Conservation (phyloP, 2,113 vertebrate species). For the Siniperca chuatsi region DNA sequence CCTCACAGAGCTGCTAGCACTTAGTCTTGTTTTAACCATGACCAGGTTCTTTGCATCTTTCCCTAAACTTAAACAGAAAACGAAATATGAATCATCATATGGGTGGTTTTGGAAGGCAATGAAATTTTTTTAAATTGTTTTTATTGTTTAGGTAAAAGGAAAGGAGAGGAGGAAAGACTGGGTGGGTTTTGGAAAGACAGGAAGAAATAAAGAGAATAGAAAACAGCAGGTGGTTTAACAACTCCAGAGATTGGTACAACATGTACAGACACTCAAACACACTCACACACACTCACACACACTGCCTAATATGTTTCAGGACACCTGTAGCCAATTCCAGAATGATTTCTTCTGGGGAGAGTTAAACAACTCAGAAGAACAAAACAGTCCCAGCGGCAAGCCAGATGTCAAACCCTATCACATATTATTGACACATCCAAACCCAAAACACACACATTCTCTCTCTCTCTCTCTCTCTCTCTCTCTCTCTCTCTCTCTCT, state of each 20-base stretch:
- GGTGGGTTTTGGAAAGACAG: not conserved
- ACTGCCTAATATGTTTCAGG: slow-evolving; percentile 19
- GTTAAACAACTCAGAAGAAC: slow-evolving; percentile 30
- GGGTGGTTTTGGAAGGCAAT: not conserved
- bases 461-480: too few relatives aligned
- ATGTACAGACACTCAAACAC: not conserved
- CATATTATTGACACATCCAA: slow-evolving; percentile 15
- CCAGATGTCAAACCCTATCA: slow-evolving; percentile 50
- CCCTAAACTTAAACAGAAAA: not conserved
- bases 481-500: too few relatives aligned
- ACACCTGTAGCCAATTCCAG: slow-evolving; percentile 16
- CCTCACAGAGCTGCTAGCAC: too few relatives aligned
- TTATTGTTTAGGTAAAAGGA: not conserved
- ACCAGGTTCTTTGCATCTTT: not conserved
- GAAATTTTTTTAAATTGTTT: not conserved
- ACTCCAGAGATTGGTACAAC: not conserved
- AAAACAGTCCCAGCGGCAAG: slow-evolving; percentile 14
- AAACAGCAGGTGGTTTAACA: slow-evolving; percentile 25
- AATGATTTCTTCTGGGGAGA: slow-evolving; percentile 31
- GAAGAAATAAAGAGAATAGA: slow-evolving; percentile 7
- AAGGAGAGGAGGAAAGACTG: not conserved
- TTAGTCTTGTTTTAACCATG: not conserved
- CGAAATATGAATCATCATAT: not conserved
- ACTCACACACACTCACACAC: not conserved
- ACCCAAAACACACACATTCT: slow-evolving; percentile 19